Evolutionary conservation across 2,888 invertebrate species (phyloP), one percentile per base, ranked within the genome.

Genomic region (Anthophora plumipes): DNA sequence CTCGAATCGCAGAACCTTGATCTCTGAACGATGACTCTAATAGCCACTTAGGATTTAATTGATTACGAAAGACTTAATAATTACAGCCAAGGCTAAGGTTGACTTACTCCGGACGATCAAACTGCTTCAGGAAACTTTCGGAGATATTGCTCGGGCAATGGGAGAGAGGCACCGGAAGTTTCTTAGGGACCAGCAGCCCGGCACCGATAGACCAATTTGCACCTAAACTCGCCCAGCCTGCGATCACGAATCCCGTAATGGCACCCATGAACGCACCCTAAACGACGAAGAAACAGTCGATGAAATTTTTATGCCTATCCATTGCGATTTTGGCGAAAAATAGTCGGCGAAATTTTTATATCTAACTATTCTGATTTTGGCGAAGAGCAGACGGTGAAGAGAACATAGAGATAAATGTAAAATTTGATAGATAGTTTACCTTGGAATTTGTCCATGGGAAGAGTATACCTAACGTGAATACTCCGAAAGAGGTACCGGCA

Each of bases 381-480:
- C 3, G 6, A 17, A 50, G 11, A 22, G 31, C 7, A 46, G 43
- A 1, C 8, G n/a, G 39, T 14, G 4, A 41, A 37, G 8, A n/a
- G 20, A 11, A 7, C 11, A 4, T 25, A 4, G 1, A 12, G 7
- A 3, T 11, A 17, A 12, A 3, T 31, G 17, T 17, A 17, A 17
- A 46, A 50, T 20, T 59, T n/a, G 22, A 20, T 22, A 14, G 66
- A 25, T 52, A 5, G 59, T 43, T 95, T 64, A 97, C 96, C 89
- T 95, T 94, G 0, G 96, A 95, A 75, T 96, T 97, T 71, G 96
- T 95, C 96, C 97, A 97, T 57, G 97, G 97, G 90, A 97, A 95
- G 83, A 96, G 94, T 96, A 98, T 97, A 79, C 98, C 98, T 31
- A 98, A 94, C 0, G 97, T 96, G 91, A 98, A 98, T 12, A 97